phyloP scores from a whole-genome alignment of 2,113 vertebrate species.

The Lonchura striata region DNA sequence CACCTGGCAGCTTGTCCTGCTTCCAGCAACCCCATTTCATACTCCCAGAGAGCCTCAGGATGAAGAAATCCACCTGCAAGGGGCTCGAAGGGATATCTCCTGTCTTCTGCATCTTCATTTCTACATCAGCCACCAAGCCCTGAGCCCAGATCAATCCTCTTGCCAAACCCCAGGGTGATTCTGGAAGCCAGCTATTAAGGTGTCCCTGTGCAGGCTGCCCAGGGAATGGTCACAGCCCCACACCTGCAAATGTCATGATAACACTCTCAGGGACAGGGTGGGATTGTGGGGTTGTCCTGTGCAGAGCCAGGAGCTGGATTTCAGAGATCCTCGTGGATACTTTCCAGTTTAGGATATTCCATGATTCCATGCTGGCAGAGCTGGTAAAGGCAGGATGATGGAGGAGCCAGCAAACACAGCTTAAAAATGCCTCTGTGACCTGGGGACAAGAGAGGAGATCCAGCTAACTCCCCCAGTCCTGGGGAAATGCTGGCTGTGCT shows the following conservation, averaged over 20 bases:
- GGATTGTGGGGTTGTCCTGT: neutral
- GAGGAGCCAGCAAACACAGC: neutral
- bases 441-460: neutral
- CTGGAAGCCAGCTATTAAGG: neutral
- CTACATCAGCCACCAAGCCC: neutral
- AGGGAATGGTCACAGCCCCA: neutral
- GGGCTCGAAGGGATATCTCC: fast-evolving
- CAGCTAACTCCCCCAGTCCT: neutral
- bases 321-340: neutral
- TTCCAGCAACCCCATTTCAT: neutral
- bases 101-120: neutral
- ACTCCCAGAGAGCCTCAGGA: neutral
- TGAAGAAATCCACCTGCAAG: neutral
- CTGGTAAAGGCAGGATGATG: neutral
- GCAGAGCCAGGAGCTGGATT: neutral
- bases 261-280: fast-evolving
- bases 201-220: neutral
- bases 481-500: neutral
- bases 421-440: neutral
- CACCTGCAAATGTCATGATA: fast-evolving
- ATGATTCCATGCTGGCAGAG: neutral
- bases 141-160: neutral
- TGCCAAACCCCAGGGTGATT: neutral
- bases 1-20: neutral
- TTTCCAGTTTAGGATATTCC: neutral